Evolutionary conservation across 2,113 vertebrate genomes (phyloP).

Genomic region (Lethenteron reissneri): DNA sequence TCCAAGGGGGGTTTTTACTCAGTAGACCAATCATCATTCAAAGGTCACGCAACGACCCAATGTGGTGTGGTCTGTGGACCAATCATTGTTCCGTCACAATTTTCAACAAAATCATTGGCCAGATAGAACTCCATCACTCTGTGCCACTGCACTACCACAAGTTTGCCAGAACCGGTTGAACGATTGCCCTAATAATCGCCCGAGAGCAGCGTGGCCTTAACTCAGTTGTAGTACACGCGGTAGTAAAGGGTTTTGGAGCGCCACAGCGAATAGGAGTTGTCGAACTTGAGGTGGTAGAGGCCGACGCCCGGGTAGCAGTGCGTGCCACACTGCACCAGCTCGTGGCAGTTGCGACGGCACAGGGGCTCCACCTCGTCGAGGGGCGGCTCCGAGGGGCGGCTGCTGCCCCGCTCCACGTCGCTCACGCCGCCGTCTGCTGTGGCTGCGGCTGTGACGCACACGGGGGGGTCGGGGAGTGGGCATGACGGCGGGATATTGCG

Average conservation of each 20-base stretch:
- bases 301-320: conserved; percentile 86
- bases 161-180: too few relatives aligned
- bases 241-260: conserved; percentile 95
- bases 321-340: conserved; percentile 57
- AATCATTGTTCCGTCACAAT: too few relatives aligned
- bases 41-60: too few relatives aligned
- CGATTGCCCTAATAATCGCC: too few relatives aligned
- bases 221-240: conserved; percentile 59
- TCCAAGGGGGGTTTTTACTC: too few relatives aligned
- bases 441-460: neutral
- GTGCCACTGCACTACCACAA: too few relatives aligned
- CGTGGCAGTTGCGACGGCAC: conserved; percentile 74
- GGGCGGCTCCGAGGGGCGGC: conserved; percentile 34
- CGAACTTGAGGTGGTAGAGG: conserved; percentile 84
- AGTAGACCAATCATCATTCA: too few relatives aligned
- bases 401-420: conserved; percentile 72
- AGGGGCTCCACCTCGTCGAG: conserved; percentile 67
- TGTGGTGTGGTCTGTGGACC: too few relatives aligned
- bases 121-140: too few relatives aligned
- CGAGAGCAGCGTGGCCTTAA: too few relatives aligned
- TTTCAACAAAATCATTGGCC: too few relatives aligned
- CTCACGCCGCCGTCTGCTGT: conserved; percentile 26
- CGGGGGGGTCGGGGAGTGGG: neutral
- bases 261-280: conserved; percentile 91
- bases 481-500: too few relatives aligned